Evolutionary conservation across 2,113 vertebrate genomes (phyloP).

Genomic region (Myiopsitta monachus): DNA sequence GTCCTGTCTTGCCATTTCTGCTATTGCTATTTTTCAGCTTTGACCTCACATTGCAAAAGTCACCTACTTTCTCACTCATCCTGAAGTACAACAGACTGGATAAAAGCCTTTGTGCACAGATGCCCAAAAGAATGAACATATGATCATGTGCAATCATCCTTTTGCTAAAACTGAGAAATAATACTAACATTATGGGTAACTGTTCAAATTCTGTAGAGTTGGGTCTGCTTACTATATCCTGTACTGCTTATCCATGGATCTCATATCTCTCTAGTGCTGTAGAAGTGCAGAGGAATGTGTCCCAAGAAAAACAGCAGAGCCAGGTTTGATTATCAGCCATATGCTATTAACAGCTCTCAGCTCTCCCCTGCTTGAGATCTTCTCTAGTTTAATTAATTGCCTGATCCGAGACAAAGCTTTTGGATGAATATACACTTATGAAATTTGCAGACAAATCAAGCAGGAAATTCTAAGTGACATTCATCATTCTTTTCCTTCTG

Average conservation of each 20-base stretch:
- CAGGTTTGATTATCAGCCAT: neutral
- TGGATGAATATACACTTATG: constrained; percentile 20
- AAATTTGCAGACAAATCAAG: constrained; percentile 13
- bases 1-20: neutral
- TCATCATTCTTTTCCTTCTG: neutral
- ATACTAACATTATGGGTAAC: neutral
- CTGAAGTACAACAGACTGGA: neutral
- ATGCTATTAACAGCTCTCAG: neutral
- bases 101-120: neutral
- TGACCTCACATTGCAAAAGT: neutral
- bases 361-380: constrained; percentile 8
- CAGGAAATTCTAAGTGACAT: neutral
- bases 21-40: neutral
- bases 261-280: neutral
- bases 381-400: constrained; percentile 47
- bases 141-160: neutral
- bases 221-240: neutral
- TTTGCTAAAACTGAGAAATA: neutral
- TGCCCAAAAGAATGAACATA: neutral
- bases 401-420: constrained; percentile 36
- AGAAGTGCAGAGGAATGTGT: neutral
- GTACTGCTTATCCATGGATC: neutral
- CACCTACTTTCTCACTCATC: neutral
- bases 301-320: neutral
- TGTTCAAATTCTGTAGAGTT: neutral